Percentiles rank a stretch among this genome's conserved stretches.
Evolutionary conservation across 2,113 vertebrate species (phyloP).

Genomic region (Bubo bubo): DNA sequence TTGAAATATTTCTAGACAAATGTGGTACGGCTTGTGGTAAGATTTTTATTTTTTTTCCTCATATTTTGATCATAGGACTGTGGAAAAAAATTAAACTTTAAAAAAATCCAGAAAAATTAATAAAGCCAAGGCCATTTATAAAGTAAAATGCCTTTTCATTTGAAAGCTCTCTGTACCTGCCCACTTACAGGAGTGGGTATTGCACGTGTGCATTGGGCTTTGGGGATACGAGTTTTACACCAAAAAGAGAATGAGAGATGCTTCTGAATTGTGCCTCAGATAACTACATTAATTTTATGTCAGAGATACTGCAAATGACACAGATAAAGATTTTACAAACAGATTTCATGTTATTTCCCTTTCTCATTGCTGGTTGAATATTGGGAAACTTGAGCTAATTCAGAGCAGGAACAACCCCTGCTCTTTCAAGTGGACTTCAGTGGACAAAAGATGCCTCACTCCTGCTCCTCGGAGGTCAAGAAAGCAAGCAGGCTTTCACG

Average conservation of each 20-base stretch:
- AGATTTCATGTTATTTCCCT: neutral
- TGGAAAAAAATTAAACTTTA: neutral
- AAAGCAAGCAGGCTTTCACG: neutral
- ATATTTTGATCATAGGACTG: neutral
- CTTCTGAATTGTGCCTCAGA: neutral
- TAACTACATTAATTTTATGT: neutral
- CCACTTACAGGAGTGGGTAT: neutral
- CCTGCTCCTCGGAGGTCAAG: neutral
- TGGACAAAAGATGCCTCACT: neutral
- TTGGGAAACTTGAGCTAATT: neutral
- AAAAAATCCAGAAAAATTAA: neutral
- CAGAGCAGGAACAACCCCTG: neutral
- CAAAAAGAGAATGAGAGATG: neutral
- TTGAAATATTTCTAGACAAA: neutral
- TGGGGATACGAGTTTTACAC: neutral
- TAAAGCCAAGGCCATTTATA: neutral
- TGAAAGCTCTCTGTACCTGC: neutral
- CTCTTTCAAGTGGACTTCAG: neutral
- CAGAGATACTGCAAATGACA: neutral
- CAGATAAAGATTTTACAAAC: neutral
- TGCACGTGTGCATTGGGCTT: fast-evolving
- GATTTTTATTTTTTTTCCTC: neutral
- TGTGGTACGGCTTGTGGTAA: neutral
- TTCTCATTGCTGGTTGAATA: neutral
- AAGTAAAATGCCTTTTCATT: neutral